Evolutionary conservation across 2,797 vertebrate genomes (phyloP).

Genomic region (Xiphophorus birchmanni): DNA sequence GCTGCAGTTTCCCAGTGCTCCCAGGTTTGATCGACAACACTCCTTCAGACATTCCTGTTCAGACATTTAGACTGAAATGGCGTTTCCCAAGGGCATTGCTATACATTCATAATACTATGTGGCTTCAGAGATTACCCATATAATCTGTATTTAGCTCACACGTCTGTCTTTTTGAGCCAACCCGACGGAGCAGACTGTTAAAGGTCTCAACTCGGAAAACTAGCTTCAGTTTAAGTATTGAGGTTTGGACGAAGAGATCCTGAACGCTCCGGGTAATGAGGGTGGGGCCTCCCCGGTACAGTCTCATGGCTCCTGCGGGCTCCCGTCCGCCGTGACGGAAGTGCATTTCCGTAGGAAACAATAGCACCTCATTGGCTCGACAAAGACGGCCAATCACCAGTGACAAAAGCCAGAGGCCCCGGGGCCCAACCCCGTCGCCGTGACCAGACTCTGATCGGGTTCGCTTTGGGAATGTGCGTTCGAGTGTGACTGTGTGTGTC

Average conservation of each 20-base stretch:
- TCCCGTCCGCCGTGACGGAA: constrained; percentile 71
- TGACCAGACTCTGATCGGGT: constrained; percentile 31
- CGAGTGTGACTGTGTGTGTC: neutral
- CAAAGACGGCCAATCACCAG: constrained; percentile 66
- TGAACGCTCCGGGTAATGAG: neutral
- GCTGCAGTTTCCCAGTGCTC: constrained; percentile 22
- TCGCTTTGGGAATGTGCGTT: constrained; percentile 31
- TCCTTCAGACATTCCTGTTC: constrained; percentile 61
- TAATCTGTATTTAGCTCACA: neutral
- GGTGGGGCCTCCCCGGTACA: neutral
- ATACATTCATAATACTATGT: constrained; percentile 79
- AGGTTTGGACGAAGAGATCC: neutral
- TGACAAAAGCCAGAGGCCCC: constrained; percentile 64
- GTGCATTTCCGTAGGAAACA: constrained; percentile 87
- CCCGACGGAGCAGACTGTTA: rapidly evolving
- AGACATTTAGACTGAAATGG: constrained; percentile 57
- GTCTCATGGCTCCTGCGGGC: constrained; percentile 52
- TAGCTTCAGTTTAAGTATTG: neutral
- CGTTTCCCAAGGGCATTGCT: constrained; percentile 67
- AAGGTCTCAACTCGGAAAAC: neutral
- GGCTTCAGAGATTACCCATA: constrained; percentile 27
- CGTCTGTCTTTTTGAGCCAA: neutral
- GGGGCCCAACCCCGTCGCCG: constrained; percentile 24
- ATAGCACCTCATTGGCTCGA: constrained; percentile 77
- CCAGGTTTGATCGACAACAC: constrained; percentile 39